Base-by-base conservation (phyloP, 2,797 vertebrate species). In the Rhynchotus rufescens region DNA sequence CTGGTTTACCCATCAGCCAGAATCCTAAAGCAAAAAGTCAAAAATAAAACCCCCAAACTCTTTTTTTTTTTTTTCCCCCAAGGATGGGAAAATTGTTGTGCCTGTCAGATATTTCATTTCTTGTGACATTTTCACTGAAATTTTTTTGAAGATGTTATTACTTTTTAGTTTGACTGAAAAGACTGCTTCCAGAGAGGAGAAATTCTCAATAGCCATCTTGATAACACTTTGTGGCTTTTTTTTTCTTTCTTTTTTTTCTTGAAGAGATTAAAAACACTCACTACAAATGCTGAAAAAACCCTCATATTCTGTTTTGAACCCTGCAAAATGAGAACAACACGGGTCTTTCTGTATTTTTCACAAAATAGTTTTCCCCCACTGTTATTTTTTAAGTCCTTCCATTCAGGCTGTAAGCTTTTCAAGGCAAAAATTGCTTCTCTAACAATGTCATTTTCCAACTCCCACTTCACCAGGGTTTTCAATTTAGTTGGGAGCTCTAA, bases 101-200 rank as follows among this genome's bases (percentile, higher is more conserved):
- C 92, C 92, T 95, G 94, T 95, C 95, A 96, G 91, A 82, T 88
- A 52, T 94, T 92, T 93, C 92, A 88, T 80, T 95, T 95, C 84
- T 80, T 80, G 32, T 93, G 86, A 96, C 91, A 90, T 91, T 96
- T 92, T 66, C 81, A 72, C 73, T 66, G 80, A 75, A 62, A 80
- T 82, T 90, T 90, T 7, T 72, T 87, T 42, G 49, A 95, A 94
- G 92, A 90, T 84, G 88, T 95, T 90, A 88, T 75, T 91, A 84
- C 92, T 93, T 93, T 95, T 88, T 80, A 91, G 86, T 66, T 92
- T 93, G 88, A 68, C 86, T 91, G 91, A 90, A 94, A 93, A 85
- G 56, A 45, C 73, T 56, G 51, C 76, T 94, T 93, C 78, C 84
- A 86, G 79, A 84, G 66, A 91, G 42, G 66, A 72, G 38, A 86